phyloP scores from a whole-genome alignment of 2,888 invertebrate species.

The Actias luna region DNA sequence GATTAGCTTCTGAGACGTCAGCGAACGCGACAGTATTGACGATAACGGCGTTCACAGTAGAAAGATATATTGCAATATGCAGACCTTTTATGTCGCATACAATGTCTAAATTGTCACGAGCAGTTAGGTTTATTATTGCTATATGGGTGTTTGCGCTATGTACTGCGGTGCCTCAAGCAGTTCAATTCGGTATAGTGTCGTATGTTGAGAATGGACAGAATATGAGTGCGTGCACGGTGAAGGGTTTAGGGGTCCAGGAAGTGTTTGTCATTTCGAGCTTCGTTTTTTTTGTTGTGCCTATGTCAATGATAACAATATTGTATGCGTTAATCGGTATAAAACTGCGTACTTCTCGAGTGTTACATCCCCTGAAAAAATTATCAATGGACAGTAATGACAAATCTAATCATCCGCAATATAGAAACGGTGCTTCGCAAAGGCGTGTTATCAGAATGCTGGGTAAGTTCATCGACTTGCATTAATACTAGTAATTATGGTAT shows the following conservation, averaged over 20 bases:
- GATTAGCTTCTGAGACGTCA: constrained; percentile 92
- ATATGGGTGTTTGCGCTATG: constrained; percentile 91
- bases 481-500: constrained; percentile 14
- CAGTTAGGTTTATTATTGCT: constrained; percentile 86
- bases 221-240: constrained; percentile 81
- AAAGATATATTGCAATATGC: constrained; percentile 93
- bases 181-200: constrained; percentile 89
- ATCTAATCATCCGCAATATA: constrained; percentile 65
- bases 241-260: constrained; percentile 83
- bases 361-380: constrained; percentile 81
- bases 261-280: constrained; percentile 91
- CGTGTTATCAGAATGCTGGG: constrained; percentile 91
- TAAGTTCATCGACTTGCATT: constrained; percentile 68
- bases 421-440: constrained; percentile 81
- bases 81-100: constrained; percentile 92
- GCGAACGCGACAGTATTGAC: constrained; percentile 92
- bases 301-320: constrained; percentile 92
- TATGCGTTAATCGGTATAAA: constrained; percentile 90
- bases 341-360: constrained; percentile 83
- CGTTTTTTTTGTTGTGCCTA: constrained; percentile 92
- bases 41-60: constrained; percentile 94
- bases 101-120: constrained; percentile 91
- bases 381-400: constrained; percentile 72
- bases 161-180: constrained; percentile 89
- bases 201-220: constrained; percentile 70